phyloP scores from a whole-genome alignment of 2,888 invertebrate species.

The Oligia fasciuncula region DNA sequence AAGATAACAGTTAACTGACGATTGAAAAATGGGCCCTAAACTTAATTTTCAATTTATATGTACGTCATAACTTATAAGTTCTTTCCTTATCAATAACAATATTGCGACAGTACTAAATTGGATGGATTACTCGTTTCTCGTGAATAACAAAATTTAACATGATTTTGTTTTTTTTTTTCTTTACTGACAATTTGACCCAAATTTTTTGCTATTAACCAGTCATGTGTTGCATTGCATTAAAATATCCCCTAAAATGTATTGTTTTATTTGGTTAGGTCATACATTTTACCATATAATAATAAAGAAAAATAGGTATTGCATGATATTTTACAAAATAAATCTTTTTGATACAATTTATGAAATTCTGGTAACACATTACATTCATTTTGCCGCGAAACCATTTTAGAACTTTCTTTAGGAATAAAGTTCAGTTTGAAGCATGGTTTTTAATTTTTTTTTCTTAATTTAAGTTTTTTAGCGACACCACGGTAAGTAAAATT shows the following conservation, averaged over 20 bases:
- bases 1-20: neutral
- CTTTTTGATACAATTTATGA: neutral
- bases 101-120: conserved; percentile 71
- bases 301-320: conserved; percentile 29
- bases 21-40: neutral
- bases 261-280: conserved; percentile 1
- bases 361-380: conserved; percentile 11
- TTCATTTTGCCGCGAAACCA: conserved; percentile 36
- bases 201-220: conserved; percentile 45
- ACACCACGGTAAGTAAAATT: conserved; percentile 51
- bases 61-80: neutral
- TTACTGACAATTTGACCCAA: conserved; percentile 53
- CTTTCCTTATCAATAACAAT: neutral
- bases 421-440: conserved; percentile 7
- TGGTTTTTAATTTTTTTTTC: conserved; percentile 21
- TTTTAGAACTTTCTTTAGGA: conserved; percentile 31
- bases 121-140: conserved; percentile 76
- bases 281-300: neutral
- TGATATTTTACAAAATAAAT: conserved; percentile 18
- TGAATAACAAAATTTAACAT: conserved; percentile 73
- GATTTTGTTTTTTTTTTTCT: conserved; percentile 49
- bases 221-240: conserved; percentile 54
- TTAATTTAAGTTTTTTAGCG: conserved; percentile 13
- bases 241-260: conserved; percentile 7
- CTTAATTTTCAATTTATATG: neutral